Evolutionary conservation across 2,113 vertebrate species (phyloP), one percentile per base, ranked within the genome.

Genomic region (Speoplatyrhinus poulsoni): DNA sequence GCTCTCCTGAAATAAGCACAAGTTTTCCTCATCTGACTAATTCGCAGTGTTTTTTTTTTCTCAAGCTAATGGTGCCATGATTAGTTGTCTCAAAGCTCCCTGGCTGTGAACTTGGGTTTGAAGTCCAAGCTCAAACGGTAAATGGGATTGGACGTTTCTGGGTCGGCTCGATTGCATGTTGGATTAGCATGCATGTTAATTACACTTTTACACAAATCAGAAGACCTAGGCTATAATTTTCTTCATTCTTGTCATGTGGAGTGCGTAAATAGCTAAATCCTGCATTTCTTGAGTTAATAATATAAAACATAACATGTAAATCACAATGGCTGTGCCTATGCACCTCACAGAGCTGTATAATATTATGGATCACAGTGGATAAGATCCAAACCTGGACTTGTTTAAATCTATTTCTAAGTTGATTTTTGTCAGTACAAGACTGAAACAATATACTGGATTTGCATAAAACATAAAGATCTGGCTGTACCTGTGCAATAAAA

Each of bases 41-140:
- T 88, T 88, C 90, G 73, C 79, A 81, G 79, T 90, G 87, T 91
- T 88, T 90, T 90, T 91, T 88, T 90, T 90, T 84, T 84, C 53
- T 17, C 12, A 60, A 82, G 80, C 82, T 88, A 87, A 88, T 84
- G 79, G 84, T 81, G 81, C 86, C 68, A 84, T 83, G 85, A 84
- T 89, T 84, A 84, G 82, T 80, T 84, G 76, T 83, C 85, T 88
- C 76, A 88, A 84, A 89, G 86, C 85, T 84, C 70, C 48, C 76
- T 74, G 12, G 81, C 82, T 58, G 73, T 62, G 73, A 80, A 81
- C 82, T 79, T 61, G 4, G 65, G 76, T 73, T 86, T 86, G 80
- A 88, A 84, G 82, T 67, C 54, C 61, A 13, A 71, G 55, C 67
- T 66, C 74, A 73, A 82, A 82, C 60, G 53, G 61, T 70, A 85